A percentile compares a stretch with the other conserved stretches of the same genome.
phyloP scores from a whole-genome alignment of 2,797 vertebrate genomes.

The Picus viridis region DNA sequence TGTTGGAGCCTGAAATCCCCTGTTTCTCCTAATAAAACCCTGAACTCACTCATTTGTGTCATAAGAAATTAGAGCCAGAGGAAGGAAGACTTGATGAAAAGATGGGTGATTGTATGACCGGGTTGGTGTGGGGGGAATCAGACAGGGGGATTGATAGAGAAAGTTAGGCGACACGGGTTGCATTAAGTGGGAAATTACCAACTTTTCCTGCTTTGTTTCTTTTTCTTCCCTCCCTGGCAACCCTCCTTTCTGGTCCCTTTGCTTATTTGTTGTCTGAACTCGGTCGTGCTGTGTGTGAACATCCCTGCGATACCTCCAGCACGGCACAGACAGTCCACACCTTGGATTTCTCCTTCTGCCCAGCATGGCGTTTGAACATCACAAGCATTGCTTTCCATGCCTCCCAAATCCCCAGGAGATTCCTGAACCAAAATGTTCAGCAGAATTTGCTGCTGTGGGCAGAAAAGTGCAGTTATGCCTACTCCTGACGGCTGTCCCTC shows the following conservation, averaged over 20 bases:
- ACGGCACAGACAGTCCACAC: rapidly evolving
- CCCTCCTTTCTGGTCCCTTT: neutral
- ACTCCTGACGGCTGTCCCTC: neutral
- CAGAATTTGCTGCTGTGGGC: neutral
- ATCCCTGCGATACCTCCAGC: rapidly evolving
- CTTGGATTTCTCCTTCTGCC: neutral
- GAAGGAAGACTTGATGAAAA: constrained; percentile 34
- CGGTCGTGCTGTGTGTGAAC: neutral
- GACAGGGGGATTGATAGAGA: neutral
- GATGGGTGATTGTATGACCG: rapidly evolving
- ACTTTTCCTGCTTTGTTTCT: neutral
- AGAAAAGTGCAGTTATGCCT: neutral
- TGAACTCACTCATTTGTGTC: neutral
- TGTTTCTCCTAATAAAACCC: neutral
- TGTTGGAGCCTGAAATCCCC: neutral
- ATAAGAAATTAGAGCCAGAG: neutral
- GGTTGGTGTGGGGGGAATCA: neutral
- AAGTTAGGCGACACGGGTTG: neutral
- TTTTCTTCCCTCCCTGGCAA: neutral
- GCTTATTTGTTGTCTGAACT: neutral
- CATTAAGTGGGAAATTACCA: neutral
- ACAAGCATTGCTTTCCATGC: neutral
- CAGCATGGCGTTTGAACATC: neutral
- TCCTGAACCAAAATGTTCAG: neutral
- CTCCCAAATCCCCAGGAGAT: neutral